phyloP scores from a whole-genome alignment of 2,797 vertebrate genomes.

The Lophotriccus pileatus region DNA sequence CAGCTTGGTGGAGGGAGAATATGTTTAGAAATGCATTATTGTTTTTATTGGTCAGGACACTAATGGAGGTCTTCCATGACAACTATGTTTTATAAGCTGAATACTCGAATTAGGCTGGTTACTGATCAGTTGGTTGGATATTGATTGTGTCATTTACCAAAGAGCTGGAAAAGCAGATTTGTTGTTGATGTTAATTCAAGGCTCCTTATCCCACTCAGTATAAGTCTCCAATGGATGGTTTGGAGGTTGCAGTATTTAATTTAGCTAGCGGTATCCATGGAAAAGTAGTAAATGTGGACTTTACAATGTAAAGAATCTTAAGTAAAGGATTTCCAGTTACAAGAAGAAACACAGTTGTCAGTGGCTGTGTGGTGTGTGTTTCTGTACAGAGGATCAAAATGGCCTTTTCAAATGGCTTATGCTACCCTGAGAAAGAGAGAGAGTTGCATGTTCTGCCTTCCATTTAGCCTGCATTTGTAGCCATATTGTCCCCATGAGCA shows the following conservation, averaged over 20 bases:
- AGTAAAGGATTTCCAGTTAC: not conserved
- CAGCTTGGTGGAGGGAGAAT: slow-evolving; percentile 62
- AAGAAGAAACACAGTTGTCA: not conserved
- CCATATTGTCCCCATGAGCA: not conserved
- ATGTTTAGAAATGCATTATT: slow-evolving; percentile 79
- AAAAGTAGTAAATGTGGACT: not conserved
- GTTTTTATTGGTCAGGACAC: slow-evolving; percentile 80
- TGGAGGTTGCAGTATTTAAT: not conserved
- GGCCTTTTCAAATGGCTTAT: not conserved
- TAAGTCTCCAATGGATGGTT: not conserved
- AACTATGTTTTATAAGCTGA: slow-evolving; percentile 80
- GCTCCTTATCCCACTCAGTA: not conserved
- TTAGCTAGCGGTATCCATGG: not conserved
- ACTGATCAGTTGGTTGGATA: slow-evolving; percentile 80
- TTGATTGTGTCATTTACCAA: slow-evolving; percentile 81
- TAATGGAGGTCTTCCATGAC: slow-evolving; percentile 78
- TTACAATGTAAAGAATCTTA: not conserved
- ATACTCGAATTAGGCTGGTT: slow-evolving; percentile 78
- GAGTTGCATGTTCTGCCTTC: not conserved
- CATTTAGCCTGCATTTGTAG: not conserved
- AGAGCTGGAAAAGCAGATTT: slow-evolving; percentile 64
- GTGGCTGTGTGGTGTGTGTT: not conserved
- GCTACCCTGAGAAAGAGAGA: not conserved
- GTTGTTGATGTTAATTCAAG: slow-evolving; percentile 66
- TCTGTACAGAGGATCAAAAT: not conserved